Base-by-base conservation (phyloP, 2,797 vertebrate species). In the Poecilia velifera region DNA sequence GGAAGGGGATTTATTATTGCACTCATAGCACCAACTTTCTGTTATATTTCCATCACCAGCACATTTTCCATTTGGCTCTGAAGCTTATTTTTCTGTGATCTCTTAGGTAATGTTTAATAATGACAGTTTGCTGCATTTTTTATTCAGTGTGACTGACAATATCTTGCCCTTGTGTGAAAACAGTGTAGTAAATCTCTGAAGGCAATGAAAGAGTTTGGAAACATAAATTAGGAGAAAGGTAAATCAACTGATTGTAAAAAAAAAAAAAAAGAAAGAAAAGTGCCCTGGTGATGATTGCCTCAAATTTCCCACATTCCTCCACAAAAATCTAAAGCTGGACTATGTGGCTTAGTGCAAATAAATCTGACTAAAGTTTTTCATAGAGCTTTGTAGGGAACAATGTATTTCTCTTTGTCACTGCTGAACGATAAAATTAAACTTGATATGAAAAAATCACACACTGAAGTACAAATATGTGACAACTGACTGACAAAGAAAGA, bases 111-210 rank as follows among this genome's bases (percentile, higher is more conserved):
- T 71, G 79, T 82, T 84, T 85, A 80, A 84, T 82, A 87, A 76
- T n/a, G 1, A 76, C 57, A 76, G 39, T 81, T 84, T 59, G 51
- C 59, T 79, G 77, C 39, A 34, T 66, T 91, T 85, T 78, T 83
- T 59, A 82, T 87, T 76, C 72, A 78, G 74, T 45, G 76, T 87
- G 87, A 89, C 80, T 86, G 76, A 83, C 85, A 71, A 76, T 87
- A 73, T 80, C 64, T 83, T 86, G 79, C 73, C 89, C 82, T 84
- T 83, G 81, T 82, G 59, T 39, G 64, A 83, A 78, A 47, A 86
- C 46, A 76, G 28, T 43, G 78, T 20, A 77, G 53, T 82, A 70
- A 66, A 87, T 84, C 57, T 83, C 66, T 83, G 25, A 72, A 59
- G 39, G 41, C n/a, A 66, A 62, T 51, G 43, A 84, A 87, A 64